phyloP scores from a whole-genome alignment of 2,797 vertebrate genomes.

The Pipistrellus nathusii region DNA sequence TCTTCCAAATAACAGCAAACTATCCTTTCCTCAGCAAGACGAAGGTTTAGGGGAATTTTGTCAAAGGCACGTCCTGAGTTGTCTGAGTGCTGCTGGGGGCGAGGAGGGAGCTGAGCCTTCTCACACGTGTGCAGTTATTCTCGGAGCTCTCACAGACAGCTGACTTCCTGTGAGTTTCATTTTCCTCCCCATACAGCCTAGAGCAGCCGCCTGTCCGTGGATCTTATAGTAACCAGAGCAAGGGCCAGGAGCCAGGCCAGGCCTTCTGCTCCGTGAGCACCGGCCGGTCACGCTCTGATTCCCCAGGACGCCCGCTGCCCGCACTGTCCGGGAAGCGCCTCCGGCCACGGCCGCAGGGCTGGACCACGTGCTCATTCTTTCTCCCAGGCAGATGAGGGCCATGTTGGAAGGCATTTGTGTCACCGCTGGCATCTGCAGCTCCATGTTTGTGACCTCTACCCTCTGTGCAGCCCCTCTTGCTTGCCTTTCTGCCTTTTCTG shows the following conservation, averaged over 20 bases:
- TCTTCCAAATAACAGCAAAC: not conserved
- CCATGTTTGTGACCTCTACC: not conserved
- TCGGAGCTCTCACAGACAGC: fast-evolving
- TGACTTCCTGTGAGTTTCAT: not conserved
- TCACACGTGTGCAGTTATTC: fast-evolving
- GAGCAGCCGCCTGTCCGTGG: fast-evolving
- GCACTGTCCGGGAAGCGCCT: not conserved
- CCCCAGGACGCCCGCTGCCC: not conserved
- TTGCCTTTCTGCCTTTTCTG: not conserved
- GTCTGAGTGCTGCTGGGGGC: not conserved
- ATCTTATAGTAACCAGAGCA: not conserved
- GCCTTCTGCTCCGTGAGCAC: not conserved
- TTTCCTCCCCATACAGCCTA: not conserved
- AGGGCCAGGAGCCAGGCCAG: no score
- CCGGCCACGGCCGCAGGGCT: not conserved
- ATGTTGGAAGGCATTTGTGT: not conserved
- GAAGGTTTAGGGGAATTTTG: not conserved
- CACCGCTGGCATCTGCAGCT: not conserved
- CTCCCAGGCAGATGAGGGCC: not conserved
- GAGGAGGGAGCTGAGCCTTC: fast-evolving
- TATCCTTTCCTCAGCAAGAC: not conserved
- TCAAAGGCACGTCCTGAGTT: fast-evolving
- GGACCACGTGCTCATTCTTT: fast-evolving
- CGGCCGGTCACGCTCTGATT: not conserved
- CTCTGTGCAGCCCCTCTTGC: not conserved